Evolutionary conservation across 64 coral and sea anemone genomes (phyloP), one percentile per base, ranked within the genome.

Genomic region (Pachyseris speciosa): DNA sequence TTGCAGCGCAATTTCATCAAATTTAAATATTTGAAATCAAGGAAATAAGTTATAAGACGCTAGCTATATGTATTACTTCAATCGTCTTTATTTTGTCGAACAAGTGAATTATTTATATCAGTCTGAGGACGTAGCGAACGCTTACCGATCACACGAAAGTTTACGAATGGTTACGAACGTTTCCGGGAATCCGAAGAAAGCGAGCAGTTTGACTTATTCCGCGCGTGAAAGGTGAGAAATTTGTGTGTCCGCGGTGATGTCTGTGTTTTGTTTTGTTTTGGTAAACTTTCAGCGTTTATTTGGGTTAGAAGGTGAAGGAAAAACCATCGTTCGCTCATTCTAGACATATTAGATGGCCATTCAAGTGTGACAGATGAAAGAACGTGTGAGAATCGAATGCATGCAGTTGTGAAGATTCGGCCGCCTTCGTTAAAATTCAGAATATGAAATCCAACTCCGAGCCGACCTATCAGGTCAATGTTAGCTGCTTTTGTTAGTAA

Each of bases 251-350:
- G 31, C 63, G 33, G 27, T 24, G 34, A 36, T 57, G 77, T 81
- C 48, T 81, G 77, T 81, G 55, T 81, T 39, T 81, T 81, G 52
- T 81, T 81, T 81, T 81, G 55, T 81, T 81, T 55, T 61, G 8
- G 53, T 63, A 81, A 39, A 36, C 63, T 58, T 81, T 61, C 8
- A 34, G 30, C 22, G 50, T 81, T 58, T 81, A 22, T 81, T 81
- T 61, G 20, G 34, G 51, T 57, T 2, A 4, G 9, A 60, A 59
- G 4, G 77, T 34, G 31, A 27, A 63, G 48, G 22, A 13, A 22
- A 81, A 81, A 61, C 50, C 2, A 31, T 7, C 11, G 2, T 80
- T 32, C 33, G 10, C 49, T 55, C 22, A 1, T 61, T 27, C 34
- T 12, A 58, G 32, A 81, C 53, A 42, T 25, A 61, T 81, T 81